Conservation (phyloP, 2,113 vertebrate species). For the Potamarius usumacintae region DNA sequence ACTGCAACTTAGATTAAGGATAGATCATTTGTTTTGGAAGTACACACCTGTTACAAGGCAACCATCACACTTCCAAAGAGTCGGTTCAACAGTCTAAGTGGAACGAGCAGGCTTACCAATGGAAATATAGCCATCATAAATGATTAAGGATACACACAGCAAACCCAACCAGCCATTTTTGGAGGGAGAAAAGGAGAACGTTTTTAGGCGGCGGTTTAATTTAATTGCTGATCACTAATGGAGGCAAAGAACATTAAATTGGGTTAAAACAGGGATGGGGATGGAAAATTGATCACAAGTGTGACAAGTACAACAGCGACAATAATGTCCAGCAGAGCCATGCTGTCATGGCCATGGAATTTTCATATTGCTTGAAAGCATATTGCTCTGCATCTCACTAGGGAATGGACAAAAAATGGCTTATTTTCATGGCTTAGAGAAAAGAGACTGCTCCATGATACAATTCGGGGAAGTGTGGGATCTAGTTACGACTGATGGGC, state of each 20-base stretch:
- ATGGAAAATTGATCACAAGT: neutral
- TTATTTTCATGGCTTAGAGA: slow-evolving; percentile 78
- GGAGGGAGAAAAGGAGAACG: neutral
- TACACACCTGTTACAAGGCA: neutral
- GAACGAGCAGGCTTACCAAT: slow-evolving; percentile 50
- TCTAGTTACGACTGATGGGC: slow-evolving; percentile 71
- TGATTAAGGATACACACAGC: slow-evolving; percentile 8
- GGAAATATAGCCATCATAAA: slow-evolving; percentile 28
- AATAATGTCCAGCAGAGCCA: slow-evolving; percentile 2
- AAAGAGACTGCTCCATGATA: slow-evolving; percentile 63
- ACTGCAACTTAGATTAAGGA: neutral
- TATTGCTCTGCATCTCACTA: slow-evolving; percentile 72
- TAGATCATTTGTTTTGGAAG: neutral
- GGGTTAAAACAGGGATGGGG: neutral
- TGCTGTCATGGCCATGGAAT: slow-evolving; percentile 63
- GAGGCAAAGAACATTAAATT: slow-evolving; percentile 5
- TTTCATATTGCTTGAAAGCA: slow-evolving; percentile 67
- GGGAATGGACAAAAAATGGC: slow-evolving; percentile 75
- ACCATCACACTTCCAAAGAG: slow-evolving; percentile 39
- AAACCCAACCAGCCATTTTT: slow-evolving; percentile 5
- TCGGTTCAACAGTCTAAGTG: slow-evolving; percentile 42
- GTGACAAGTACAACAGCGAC: neutral
- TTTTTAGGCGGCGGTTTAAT: neutral
- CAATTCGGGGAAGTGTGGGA: slow-evolving; percentile 55
- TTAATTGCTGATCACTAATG: neutral